Percentiles rank a stretch among this genome's conserved stretches.
Conservation (phyloP, 2,113 vertebrate genomes). For the Paralichthys olivaceus region DNA sequence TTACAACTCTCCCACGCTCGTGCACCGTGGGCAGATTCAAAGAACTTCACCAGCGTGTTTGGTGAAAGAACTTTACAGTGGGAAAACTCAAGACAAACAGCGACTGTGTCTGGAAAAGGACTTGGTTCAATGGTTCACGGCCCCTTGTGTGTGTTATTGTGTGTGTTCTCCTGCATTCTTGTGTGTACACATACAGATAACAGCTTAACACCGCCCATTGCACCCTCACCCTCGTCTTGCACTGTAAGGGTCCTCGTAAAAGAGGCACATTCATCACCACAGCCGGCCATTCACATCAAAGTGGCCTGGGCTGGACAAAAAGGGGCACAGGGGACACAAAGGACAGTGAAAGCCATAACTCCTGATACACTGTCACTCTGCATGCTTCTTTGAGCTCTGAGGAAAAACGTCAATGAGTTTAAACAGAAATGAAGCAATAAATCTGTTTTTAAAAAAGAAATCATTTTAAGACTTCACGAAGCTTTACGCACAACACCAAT, state of each 20-base stretch:
- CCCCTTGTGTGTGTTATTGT: conserved; percentile 10
- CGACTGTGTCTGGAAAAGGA: conserved; percentile 42
- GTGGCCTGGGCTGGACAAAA: conserved; percentile 63
- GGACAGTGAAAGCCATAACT: conserved; percentile 60
- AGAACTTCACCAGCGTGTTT: conserved; percentile 7
- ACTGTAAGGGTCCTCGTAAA: conserved; percentile 64
- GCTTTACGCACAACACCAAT: background rate
- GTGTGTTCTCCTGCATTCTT: conserved; percentile 33
- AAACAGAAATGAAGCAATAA: conserved; percentile 4
- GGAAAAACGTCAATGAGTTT: background rate
- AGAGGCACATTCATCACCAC: conserved; percentile 70
- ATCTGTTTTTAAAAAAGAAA: background rate
- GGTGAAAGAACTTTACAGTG: conserved; percentile 45
- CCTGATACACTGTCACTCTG: conserved; percentile 39
- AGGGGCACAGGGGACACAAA: conserved; percentile 54
- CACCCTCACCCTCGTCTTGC: conserved; percentile 33
- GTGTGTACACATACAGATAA: conserved; percentile 70
- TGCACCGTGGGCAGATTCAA: conserved; percentile 13
- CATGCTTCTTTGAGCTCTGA: conserved; percentile 18
- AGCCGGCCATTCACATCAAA: conserved; percentile 71
- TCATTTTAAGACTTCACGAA: background rate
- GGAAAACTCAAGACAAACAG: conserved; percentile 63
- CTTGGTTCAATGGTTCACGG: conserved; percentile 36
- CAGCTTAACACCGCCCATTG: conserved; percentile 31
- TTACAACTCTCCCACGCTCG: conserved; percentile 35